phyloP scores from a whole-genome alignment of 2,113 vertebrate genomes.

The Prietella phreatophila region DNA sequence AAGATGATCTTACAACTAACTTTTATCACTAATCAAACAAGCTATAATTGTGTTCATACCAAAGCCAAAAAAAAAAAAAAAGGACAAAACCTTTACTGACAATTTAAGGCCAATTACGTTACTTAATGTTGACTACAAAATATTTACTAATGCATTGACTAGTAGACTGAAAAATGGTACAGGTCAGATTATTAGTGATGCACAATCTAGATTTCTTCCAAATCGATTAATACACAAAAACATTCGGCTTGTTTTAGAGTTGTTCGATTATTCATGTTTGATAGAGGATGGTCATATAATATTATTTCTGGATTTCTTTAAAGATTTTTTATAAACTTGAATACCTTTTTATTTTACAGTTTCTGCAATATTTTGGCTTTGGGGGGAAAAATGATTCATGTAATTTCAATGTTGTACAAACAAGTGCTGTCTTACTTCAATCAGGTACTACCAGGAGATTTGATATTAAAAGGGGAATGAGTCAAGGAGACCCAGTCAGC shows the following conservation, averaged over 20 bases:
- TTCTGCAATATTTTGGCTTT: too few species aligned
- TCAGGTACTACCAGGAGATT: not conserved
- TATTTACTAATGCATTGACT: not conserved
- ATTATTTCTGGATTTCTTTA: not conserved
- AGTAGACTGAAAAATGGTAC: not conserved
- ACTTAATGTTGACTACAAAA: not conserved
- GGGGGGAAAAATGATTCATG: too few species aligned
- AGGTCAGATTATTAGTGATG: not conserved
- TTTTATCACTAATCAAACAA: conserved; percentile 8
- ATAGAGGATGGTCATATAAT: too few species aligned
- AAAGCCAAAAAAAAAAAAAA: not conserved
- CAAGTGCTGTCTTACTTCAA: not conserved
- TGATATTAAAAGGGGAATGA: not conserved
- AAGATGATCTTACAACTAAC: not conserved
- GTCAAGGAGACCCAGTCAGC: not conserved
- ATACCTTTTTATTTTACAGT: too few species aligned
- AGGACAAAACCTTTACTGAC: not conserved
- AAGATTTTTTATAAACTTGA: not conserved
- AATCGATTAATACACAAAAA: not conserved
- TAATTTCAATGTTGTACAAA: not conserved
- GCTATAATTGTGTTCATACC: conserved; percentile 1
- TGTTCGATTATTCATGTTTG: not conserved
- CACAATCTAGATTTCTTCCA: conserved; percentile 10
- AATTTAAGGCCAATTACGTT: not conserved
- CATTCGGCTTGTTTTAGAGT: conserved; percentile 5